Evolutionary conservation across 2,888 invertebrate genomes (phyloP).

Genomic region (Caenorhabditis sp.): DNA sequence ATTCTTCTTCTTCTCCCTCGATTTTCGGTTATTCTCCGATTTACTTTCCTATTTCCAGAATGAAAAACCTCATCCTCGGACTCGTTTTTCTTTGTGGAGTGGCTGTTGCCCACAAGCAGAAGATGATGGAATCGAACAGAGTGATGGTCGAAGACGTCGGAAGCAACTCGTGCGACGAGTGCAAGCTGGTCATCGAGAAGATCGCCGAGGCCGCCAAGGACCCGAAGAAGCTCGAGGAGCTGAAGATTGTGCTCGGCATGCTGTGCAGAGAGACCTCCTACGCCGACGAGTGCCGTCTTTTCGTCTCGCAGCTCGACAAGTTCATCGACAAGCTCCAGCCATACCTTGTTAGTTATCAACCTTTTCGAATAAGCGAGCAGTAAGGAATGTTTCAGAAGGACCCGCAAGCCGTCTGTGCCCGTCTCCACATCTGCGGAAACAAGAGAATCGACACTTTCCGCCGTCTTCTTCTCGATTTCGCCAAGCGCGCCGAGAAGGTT

Average conservation of each 20-base stretch:
- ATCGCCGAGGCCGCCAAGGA: conserved; percentile 71
- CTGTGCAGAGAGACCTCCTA: conserved; percentile 73
- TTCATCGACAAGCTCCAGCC: conserved; percentile 74
- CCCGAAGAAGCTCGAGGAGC: conserved; percentile 71
- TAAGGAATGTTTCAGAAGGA: conserved; percentile 68
- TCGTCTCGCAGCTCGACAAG: conserved; percentile 73
- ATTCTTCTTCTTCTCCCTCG: background rate
- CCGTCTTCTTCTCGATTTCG: conserved; percentile 69
- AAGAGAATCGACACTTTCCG: conserved; percentile 71
- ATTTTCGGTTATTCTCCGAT: background rate
- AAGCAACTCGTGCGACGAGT: conserved; percentile 66
- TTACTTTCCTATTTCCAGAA: conserved; percentile 33
- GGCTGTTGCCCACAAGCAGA: conserved; percentile 48
- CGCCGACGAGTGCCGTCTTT: conserved; percentile 72
- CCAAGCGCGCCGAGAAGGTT: conserved; percentile 59
- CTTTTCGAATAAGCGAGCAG: too few relatives aligned
- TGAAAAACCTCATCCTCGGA: conserved; percentile 53
- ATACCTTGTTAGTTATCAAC: conserved; percentile 67
- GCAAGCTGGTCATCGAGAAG: conserved; percentile 68
- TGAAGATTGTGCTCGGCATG: conserved; percentile 65
- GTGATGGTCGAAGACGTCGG: conserved; percentile 41
- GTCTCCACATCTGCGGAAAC: conserved; percentile 75
- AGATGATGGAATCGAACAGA: conserved; percentile 64
- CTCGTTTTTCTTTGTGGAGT: conserved; percentile 27
- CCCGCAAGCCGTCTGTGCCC: conserved; percentile 69